Conservation (phyloP, 2,888 invertebrate genomes). For the Hirtodrosophila alboralis region DNA sequence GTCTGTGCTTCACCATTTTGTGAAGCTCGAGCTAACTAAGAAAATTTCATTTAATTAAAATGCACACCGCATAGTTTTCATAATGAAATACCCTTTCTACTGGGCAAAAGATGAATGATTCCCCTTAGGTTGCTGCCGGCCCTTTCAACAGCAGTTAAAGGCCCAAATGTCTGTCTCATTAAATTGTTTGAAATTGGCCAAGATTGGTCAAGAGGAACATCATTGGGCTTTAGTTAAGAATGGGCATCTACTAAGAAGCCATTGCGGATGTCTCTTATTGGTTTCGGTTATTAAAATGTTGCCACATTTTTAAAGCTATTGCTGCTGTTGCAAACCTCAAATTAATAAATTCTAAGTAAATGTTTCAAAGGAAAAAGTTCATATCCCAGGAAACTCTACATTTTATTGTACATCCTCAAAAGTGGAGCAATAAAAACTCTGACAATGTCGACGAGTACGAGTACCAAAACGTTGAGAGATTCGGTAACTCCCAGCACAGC, state of each 20-base stretch:
- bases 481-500: conserved; percentile 15
- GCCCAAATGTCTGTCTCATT: conserved; percentile 32
- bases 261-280: no score
- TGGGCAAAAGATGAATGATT: conserved; percentile 40
- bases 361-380: no score
- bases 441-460: conserved; percentile 6
- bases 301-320: not conserved
- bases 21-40: conserved; percentile 6
- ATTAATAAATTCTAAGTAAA: no score
- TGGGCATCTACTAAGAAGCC: no score
- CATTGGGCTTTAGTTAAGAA: conserved; percentile 1
- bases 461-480: conserved; percentile 24
- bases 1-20: conserved; percentile 5
- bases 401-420: conserved; percentile 21
- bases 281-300: not conserved
- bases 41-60: conserved; percentile 59
- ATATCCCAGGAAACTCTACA: not conserved
- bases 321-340: no score
- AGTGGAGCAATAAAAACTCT: conserved; percentile 10
- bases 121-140: conserved; percentile 3
- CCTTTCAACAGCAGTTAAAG: conserved; percentile 22
- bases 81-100: conserved; percentile 34
- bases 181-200: conserved; percentile 21
- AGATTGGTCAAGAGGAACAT: conserved; percentile 7
- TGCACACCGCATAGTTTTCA: conserved; percentile 45